Percentiles rank a stretch among this genome's conserved stretches.
Evolutionary conservation across 1,140 invertebrate species (phyloP).

Genomic region (Drosophila sulfurigaster): DNA sequence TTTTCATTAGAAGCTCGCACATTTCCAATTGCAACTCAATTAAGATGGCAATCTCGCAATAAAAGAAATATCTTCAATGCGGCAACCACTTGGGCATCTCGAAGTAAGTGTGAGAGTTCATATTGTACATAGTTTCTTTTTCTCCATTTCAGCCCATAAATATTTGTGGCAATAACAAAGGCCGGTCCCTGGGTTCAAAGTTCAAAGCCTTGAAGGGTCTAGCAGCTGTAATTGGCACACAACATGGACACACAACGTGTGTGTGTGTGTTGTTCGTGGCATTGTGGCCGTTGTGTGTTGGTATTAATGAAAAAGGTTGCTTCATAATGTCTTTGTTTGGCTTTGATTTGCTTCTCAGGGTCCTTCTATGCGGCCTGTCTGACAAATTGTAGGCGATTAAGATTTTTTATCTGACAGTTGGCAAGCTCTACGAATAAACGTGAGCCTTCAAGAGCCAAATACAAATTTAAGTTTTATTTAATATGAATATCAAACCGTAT

Average conservation of each 20-base stretch:
- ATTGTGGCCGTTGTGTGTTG: conserved; percentile 20
- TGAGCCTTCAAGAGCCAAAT: not conserved
- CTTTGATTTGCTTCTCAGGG: conserved; percentile 29
- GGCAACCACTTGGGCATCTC: conserved; percentile 29
- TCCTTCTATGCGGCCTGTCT: conserved; percentile 22
- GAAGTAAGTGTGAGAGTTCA: conserved; percentile 24
- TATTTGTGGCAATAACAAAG: conserved; percentile 38
- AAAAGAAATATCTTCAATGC: conserved; percentile 55
- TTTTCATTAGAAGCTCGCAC: conserved; percentile 35
- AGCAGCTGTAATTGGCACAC: conserved; percentile 59
- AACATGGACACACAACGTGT: conserved; percentile 7
- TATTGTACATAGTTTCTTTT: conserved; percentile 18
- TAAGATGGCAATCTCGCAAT: conserved; percentile 73
- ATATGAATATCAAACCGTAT: no score
- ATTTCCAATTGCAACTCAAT: conserved; percentile 77
- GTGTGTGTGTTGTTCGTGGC: conserved; percentile 8
- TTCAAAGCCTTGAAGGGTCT: conserved; percentile 58
- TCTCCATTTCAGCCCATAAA: conserved; percentile 18
- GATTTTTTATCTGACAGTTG: conserved; percentile 69
- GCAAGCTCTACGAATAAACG: conserved; percentile 15
- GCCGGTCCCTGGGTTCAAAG: conserved; percentile 34
- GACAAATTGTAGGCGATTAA: conserved; percentile 77
- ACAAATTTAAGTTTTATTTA: no score
- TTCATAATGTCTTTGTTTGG: conserved; percentile 47
- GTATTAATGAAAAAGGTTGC: conserved; percentile 67